A percentile compares a stretch with the other conserved stretches of the same genome.
phyloP scores from a whole-genome alignment of 2,888 invertebrate species.

The Cephonodes hylas region DNA sequence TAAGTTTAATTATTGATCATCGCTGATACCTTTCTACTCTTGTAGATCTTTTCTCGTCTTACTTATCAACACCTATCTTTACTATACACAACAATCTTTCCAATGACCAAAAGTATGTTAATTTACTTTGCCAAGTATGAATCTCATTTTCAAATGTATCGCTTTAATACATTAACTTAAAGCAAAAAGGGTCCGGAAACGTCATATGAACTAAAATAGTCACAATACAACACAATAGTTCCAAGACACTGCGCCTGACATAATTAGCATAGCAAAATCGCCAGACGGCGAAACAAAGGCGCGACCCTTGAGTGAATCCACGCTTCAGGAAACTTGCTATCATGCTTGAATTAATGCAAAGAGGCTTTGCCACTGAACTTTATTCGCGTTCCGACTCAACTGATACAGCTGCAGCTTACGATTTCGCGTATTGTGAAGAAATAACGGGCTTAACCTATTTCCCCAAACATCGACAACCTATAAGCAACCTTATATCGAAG shows the following conservation, averaged over 20 bases:
- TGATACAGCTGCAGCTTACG: constrained; percentile 6
- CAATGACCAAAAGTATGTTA: too few relatives aligned
- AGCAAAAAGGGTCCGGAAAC: too few relatives aligned
- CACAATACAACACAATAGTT: too few relatives aligned
- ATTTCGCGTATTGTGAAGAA: constrained; percentile 4
- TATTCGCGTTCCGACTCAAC: constrained; percentile 2
- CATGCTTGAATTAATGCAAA: constrained; percentile 3
- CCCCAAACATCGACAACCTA: not conserved
- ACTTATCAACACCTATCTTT: too few relatives aligned
- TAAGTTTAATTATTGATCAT: too few relatives aligned
- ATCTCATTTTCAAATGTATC: too few relatives aligned
- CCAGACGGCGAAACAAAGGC: not conserved
- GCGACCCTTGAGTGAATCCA: not conserved
- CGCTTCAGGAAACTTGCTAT: not conserved
- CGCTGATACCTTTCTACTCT: too few relatives aligned
- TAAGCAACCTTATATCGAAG: not conserved
- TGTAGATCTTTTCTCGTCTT: too few relatives aligned
- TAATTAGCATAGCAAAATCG: not conserved
- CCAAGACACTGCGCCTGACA: not conserved
- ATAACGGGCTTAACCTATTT: constrained; percentile 2
- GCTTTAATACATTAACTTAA: too few relatives aligned
- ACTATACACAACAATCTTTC: too few relatives aligned
- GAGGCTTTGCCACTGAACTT: constrained; percentile 6
- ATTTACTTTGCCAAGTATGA: too few relatives aligned
- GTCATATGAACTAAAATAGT: too few relatives aligned